phyloP scores from a whole-genome alignment of 2,797 vertebrate genomes.

The Urosaurus nigricauda region DNA sequence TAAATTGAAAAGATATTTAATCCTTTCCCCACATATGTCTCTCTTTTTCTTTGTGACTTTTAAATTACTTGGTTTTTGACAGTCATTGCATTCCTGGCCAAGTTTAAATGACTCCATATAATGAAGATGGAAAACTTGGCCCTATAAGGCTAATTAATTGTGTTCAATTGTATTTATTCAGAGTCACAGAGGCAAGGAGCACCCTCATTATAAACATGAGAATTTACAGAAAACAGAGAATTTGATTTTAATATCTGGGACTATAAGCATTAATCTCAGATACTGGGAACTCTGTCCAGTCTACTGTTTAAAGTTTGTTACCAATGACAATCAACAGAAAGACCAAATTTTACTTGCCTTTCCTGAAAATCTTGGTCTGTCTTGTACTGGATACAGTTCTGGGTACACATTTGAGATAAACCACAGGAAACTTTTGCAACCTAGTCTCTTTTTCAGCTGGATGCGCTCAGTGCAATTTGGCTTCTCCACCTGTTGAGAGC shows the following conservation, averaged over 20 bases:
- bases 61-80: background rate
- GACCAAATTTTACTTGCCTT: slow-evolving; percentile 74
- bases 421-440: slow-evolving; percentile 89
- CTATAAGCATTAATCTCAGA: background rate
- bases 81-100: slow-evolving; percentile 19
- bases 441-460: slow-evolving; percentile 83
- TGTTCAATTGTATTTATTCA: background rate
- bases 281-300: background rate
- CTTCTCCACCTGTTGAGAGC: slow-evolving; percentile 79
- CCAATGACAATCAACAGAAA: background rate
- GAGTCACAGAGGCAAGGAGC: background rate
- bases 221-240: background rate
- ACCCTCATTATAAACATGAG: slow-evolving; percentile 15
- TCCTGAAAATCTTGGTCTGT: slow-evolving; percentile 77
- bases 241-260: background rate
- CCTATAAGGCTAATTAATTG: background rate
- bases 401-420: slow-evolving; percentile 87
- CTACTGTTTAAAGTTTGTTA: background rate
- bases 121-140: no score
- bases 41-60: background rate
- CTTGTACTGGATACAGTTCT: slow-evolving; percentile 82
- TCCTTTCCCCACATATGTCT: slow-evolving; percentile 19
- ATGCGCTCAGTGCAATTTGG: slow-evolving; percentile 83
- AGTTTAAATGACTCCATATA: background rate
- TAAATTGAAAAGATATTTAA: slow-evolving; percentile 23